phyloP scores from a whole-genome alignment of 2,797 vertebrate species.

The Phrynocephalus forsythii region DNA sequence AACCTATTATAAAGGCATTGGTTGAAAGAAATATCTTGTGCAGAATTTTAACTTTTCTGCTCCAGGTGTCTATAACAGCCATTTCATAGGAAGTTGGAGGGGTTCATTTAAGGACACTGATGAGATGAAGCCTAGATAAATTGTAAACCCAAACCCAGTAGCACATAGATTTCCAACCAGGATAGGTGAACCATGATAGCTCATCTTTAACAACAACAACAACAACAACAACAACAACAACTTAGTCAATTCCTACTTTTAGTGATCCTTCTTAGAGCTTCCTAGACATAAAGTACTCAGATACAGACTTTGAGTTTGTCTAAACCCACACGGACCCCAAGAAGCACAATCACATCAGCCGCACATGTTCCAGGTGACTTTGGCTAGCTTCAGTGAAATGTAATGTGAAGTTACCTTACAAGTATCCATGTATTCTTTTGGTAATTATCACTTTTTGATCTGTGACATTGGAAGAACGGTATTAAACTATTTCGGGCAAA shows the following conservation, averaged over 20 bases:
- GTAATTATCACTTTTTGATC: slow-evolving; percentile 30
- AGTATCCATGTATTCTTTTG: slow-evolving; percentile 8
- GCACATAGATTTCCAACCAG: neutral
- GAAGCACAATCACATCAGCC: neutral
- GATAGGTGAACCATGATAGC: neutral
- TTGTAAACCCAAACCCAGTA: neutral
- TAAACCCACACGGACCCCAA: no score
- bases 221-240: no score
- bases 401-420: slow-evolving; percentile 10
- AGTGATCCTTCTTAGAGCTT: no score
- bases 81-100: neutral
- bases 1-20: neutral
- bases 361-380: neutral
- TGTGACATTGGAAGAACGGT: neutral
- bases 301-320: no score
- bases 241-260: no score
- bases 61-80: neutral
- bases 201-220: neutral
- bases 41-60: neutral
- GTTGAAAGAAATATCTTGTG: neutral
- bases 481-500: slow-evolving; percentile 37
- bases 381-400: neutral
- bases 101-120: neutral
- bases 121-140: neutral
- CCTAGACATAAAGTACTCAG: no score